Conservation (phyloP, 53 echinoderm and acorn worm species). For the Luidia sarsii region DNA sequence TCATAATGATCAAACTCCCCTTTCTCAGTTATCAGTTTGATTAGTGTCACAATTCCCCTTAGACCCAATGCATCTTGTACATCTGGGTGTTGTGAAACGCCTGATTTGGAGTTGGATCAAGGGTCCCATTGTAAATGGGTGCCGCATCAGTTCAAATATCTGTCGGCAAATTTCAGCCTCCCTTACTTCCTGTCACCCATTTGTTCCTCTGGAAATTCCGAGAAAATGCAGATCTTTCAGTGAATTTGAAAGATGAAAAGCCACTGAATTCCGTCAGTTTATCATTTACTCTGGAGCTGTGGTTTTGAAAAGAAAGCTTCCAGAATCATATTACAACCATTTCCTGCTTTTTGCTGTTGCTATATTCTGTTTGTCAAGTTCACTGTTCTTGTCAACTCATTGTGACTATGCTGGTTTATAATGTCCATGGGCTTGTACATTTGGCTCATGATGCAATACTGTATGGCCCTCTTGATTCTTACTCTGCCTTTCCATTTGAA, state of each 20-base stretch:
- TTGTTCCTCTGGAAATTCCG: constrained; percentile 43
- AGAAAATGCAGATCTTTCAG: constrained; percentile 12
- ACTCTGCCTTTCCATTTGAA: constrained; percentile 44
- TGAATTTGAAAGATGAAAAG: constrained; percentile 61
- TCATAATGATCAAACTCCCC: constrained; percentile 44
- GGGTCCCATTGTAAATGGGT: constrained; percentile 52
- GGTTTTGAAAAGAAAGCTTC: constrained; percentile 9
- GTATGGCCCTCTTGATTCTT: constrained; percentile 29
- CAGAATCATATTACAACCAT: too few relatives aligned
- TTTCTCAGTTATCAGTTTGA: constrained; percentile 42
- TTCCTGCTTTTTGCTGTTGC: too few relatives aligned
- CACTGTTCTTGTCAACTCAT: too few relatives aligned
- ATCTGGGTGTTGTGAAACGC: constrained; percentile 59
- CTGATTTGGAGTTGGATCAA: constrained; percentile 61
- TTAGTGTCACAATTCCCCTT: constrained; percentile 55
- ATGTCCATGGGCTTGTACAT: constrained; percentile 56
- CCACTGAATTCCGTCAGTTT: constrained; percentile 61
- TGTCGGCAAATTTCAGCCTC: constrained; percentile 28
- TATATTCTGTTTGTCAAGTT: too few relatives aligned
- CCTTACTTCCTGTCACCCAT: constrained; percentile 36
- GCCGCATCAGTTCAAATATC: constrained; percentile 45
- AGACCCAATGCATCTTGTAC: constrained; percentile 70
- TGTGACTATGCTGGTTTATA: too few relatives aligned
- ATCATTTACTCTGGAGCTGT: constrained; percentile 47
- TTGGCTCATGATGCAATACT: constrained; percentile 12